phyloP scores from a whole-genome alignment of 1,140 invertebrate genomes.

The Zelostemma sp. region DNA sequence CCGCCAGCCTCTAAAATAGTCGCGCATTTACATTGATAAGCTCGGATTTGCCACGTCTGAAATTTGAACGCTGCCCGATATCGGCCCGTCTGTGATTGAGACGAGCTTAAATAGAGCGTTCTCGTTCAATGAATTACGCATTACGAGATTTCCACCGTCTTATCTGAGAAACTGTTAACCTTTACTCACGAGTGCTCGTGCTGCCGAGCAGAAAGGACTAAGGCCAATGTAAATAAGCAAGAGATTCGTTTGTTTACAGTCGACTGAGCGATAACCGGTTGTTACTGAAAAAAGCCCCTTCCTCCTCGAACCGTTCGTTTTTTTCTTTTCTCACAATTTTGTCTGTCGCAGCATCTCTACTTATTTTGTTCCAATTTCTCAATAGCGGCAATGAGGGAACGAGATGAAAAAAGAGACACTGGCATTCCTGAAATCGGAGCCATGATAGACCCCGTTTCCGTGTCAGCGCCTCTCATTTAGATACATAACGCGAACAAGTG shows the following conservation, averaged over 20 bases:
- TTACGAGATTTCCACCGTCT: slow-evolving; percentile 44
- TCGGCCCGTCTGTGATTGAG: slow-evolving; percentile 8
- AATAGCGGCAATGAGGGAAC: not conserved
- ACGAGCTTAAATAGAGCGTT: slow-evolving; percentile 13
- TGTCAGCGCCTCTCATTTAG: slow-evolving; percentile 24
- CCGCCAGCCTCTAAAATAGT: no score
- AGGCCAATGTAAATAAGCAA: slow-evolving; percentile 55
- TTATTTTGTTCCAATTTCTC: not conserved
- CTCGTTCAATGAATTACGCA: slow-evolving; percentile 51
- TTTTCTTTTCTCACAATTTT: not conserved
- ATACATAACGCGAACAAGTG: slow-evolving; percentile 39
- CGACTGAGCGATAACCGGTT: slow-evolving; percentile 30
- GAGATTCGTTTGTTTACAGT: slow-evolving; percentile 49
- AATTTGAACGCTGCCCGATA: slow-evolving; percentile 1
- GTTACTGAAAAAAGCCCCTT: slow-evolving; percentile 29
- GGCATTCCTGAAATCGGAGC: not conserved
- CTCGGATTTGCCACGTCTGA: slow-evolving; percentile 6
- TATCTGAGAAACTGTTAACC: slow-evolving; percentile 59
- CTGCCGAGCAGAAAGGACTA: slow-evolving; percentile 47
- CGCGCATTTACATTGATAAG: slow-evolving; percentile 28
- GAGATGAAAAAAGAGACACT: slow-evolving; percentile 5
- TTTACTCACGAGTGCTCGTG: slow-evolving; percentile 54
- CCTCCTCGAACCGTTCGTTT: not conserved
- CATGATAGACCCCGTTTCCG: slow-evolving; percentile 6
- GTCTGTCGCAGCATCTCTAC: not conserved